Conservation (phyloP, 2,797 vertebrate species). For the Amphiprion clarkii region DNA sequence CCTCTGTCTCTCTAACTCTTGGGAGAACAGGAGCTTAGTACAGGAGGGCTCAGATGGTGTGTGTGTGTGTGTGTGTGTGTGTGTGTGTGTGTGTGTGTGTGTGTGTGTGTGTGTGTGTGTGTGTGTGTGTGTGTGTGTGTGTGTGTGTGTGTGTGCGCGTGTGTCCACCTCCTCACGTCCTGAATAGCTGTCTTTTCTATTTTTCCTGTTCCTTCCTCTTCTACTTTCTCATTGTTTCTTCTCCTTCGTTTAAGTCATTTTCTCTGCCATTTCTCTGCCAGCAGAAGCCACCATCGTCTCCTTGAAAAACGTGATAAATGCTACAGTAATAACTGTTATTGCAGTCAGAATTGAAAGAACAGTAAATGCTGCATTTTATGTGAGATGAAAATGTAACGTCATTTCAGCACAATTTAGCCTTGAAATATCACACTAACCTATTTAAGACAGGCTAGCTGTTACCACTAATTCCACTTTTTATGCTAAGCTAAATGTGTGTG, state of each 20-base stretch:
- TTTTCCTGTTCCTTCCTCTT: conserved; percentile 35
- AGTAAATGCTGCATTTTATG: no score
- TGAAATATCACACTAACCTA: no score
- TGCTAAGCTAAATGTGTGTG: no score
- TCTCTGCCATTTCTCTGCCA: conserved; percentile 13
- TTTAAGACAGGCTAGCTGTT: no score
- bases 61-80: conserved; percentile 27
- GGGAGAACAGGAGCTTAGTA: conserved; percentile 50
- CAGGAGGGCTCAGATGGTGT: conserved; percentile 47
- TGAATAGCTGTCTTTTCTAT: conserved; percentile 37
- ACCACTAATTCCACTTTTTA: no score
- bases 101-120: not conserved
- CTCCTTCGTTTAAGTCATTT: conserved; percentile 6
- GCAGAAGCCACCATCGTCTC: not conserved
- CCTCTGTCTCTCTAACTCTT: conserved; percentile 46
- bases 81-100: conserved; percentile 21
- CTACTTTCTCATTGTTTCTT: conserved; percentile 25
- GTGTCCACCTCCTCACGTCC: conserved; percentile 44
- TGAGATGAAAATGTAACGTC: no score
- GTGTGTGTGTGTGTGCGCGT: not conserved
- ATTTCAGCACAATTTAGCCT: no score
- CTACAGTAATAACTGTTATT: no score
- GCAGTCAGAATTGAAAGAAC: no score
- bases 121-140: conserved; percentile 20
- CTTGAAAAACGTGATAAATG: no score